Base-by-base conservation (phyloP, 2,888 invertebrate genomes). In the Stomorhina lunata region DNA sequence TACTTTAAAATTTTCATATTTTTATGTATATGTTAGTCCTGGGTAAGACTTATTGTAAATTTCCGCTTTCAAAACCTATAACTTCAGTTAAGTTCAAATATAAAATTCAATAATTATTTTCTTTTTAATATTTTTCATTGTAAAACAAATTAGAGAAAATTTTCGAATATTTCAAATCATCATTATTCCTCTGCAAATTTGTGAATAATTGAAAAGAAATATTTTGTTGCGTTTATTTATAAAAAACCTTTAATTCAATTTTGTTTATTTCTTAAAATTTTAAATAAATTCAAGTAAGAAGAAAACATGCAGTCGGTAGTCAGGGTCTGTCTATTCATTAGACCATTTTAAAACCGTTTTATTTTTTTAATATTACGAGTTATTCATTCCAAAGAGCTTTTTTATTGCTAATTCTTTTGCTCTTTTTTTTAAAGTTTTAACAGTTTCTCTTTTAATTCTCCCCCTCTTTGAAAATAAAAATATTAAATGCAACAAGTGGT, bases 401-500 rank as follows among this genome's bases (percentile, higher is more conserved):
- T 59, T 57, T 25, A n/a, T 32, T 72, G 48, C 59, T 61, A 15
- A n/a, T 72, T 72, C 53, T 73, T n/a, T n/a, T n/a, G n/a, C 73
- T 73, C 40, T 37, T 45, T 22, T n/a, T 20, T 32, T 9, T 71
- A 15, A 27, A 59, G 4, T 34, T 59, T 53, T 12, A 59, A 77
- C 32, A 61, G 53, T 53, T 61, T 69, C 43, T 69, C 59, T 43
- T 29, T 40, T 27, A 1, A 12, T 6, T 25, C 57, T 59, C 57
- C 37, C 61, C 29, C 40, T 43, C 29, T 40, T 29, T 12, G 12
- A 1, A 29, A 29, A 32, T 32, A 29, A 34, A n/a, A n/a, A n/a
- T n/a, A n/a, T n/a, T n/a, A n/a, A n/a, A n/a, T n/a, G n/a, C 9
- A 63, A 71, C 72, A 37, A 55, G 48, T 73, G 81, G 81, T 81